phyloP scores from a whole-genome alignment of 2,113 vertebrate species.

The Oreocharis arfaki region DNA sequence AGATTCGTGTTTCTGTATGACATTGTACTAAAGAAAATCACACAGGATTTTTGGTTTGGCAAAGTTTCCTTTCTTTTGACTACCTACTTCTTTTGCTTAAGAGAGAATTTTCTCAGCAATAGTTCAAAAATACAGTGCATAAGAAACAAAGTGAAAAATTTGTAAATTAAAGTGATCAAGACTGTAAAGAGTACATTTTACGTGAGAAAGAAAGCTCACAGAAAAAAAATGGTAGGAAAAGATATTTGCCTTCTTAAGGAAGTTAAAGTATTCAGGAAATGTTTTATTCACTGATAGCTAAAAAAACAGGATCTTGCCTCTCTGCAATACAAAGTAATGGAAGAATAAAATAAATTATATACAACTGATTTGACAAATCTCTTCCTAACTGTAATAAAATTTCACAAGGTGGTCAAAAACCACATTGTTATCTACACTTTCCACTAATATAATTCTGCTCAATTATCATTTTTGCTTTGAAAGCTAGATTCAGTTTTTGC shows the following conservation, averaged over 20 bases:
- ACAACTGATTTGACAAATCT: conserved; percentile 53
- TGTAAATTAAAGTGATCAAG: conserved; percentile 38
- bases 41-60: conserved; percentile 16
- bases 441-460: conserved; percentile 52
- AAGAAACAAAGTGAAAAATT: conserved; percentile 11
- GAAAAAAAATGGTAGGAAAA: conserved; percentile 31
- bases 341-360: conserved; percentile 64
- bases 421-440: conserved; percentile 71
- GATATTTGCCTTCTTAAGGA: conserved; percentile 59
- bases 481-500: conserved; percentile 39
- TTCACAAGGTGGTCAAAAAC: conserved; percentile 67
- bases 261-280: conserved; percentile 77
- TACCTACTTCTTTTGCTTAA: conserved; percentile 32
- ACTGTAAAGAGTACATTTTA: conserved; percentile 38
- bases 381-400: conserved; percentile 69
- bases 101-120: conserved; percentile 43
- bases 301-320: conserved; percentile 65
- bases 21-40: conserved; percentile 43
- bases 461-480: conserved; percentile 48
- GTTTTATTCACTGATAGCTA: conserved; percentile 77
- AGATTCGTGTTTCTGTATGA: conserved; percentile 23
- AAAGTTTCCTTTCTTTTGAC: conserved; percentile 52
- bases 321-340: conserved; percentile 49
- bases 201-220: conserved; percentile 41
- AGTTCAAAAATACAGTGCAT: neutral